Evolutionary conservation across 2,888 invertebrate species (phyloP).

Genomic region (Protonemura montana): DNA sequence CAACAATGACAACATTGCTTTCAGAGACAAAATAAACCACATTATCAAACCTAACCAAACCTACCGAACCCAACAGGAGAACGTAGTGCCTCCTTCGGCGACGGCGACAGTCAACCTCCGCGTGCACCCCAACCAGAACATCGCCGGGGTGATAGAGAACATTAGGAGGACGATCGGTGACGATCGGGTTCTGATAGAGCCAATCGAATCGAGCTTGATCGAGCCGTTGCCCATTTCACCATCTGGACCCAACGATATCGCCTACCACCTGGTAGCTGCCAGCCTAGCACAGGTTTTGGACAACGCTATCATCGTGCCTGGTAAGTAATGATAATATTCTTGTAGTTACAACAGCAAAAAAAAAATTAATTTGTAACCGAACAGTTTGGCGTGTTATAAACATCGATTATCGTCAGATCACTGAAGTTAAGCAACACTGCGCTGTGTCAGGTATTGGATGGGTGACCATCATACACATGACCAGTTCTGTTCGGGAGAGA

Average conservation of each 20-base stretch:
- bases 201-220: conserved; percentile 51
- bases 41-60: too few species aligned
- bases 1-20: too few species aligned
- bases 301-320: conserved; percentile 52
- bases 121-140: conserved; percentile 60
- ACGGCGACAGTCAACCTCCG: conserved; percentile 61
- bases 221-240: conserved; percentile 59
- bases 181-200: conserved; percentile 55
- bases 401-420: too few species aligned
- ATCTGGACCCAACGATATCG: conserved; percentile 57
- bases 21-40: too few species aligned
- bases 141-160: conserved; percentile 57
- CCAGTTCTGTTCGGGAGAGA: too few species aligned
- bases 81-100: conserved; percentile 60
- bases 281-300: conserved; percentile 59
- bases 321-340: too few species aligned
- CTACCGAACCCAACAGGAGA: conserved; percentile 57
- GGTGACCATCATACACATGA: too few species aligned
- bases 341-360: too few species aligned
- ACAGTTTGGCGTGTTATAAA: too few species aligned
- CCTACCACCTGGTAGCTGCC: conserved; percentile 58
- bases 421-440: too few species aligned
- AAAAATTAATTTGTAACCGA: too few species aligned
- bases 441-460: too few species aligned
- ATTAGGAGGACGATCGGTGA: conserved; percentile 55